Percentiles rank a stretch among this genome's conserved stretches.
Evolutionary conservation across 2,113 vertebrate species (phyloP).

Genomic region (Prunella himalayana): DNA sequence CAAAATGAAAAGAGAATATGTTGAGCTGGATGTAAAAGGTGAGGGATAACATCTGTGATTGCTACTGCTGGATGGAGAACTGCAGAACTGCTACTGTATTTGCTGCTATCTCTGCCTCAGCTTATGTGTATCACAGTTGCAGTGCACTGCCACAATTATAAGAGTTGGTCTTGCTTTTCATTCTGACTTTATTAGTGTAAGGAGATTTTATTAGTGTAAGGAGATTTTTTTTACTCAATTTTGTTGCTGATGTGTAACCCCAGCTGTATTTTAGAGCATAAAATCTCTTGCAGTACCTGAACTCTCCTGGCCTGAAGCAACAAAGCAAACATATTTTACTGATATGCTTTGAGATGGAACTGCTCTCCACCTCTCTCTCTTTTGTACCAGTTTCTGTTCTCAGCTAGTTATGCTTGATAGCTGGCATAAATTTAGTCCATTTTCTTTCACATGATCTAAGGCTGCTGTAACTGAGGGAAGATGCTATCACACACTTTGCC

Average conservation of each 20-base stretch:
- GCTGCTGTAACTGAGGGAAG: not conserved
- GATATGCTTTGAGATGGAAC: not conserved
- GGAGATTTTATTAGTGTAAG: not conserved
- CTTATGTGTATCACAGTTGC: not conserved
- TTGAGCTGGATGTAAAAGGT: not conserved
- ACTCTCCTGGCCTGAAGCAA: not conserved
- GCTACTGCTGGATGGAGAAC: not conserved
- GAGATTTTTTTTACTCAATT: not conserved
- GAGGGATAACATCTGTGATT: not conserved
- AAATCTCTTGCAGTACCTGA: slow-evolving; percentile 1
- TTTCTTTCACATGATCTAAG: not conserved
- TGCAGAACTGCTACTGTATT: not conserved
- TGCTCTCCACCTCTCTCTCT: not conserved
- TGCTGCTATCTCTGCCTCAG: not conserved
- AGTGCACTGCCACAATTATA: not conserved
- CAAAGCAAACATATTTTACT: not conserved
- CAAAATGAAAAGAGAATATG: not conserved
- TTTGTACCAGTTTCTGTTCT: not conserved
- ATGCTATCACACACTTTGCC: not conserved
- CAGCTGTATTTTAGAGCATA: not conserved
- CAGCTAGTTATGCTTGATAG: not conserved
- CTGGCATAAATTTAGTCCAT: not conserved
- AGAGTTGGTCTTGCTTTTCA: not conserved
- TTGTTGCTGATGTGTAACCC: not conserved
- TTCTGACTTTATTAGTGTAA: not conserved